These are phyloP conservation scores for Ancistrus triradiatus DNA, from an alignment of 2,113 vertebrate genomes.

Conservation along the genomic window DNA sequence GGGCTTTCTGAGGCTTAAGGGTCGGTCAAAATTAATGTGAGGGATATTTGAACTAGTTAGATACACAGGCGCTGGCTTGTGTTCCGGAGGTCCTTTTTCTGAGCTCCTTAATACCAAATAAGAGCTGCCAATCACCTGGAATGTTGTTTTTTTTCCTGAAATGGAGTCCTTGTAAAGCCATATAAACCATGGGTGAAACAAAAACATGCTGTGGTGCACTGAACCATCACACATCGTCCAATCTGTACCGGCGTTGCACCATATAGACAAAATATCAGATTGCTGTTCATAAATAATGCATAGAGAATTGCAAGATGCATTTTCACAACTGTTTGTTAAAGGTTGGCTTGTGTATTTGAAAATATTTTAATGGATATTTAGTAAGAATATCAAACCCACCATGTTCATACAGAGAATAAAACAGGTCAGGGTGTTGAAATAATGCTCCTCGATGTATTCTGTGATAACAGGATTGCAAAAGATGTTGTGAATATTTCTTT, in stretches of 20 bases:
- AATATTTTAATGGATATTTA: too few species aligned
- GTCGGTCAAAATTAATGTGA: slow-evolving; percentile 80
- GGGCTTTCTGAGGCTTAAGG: slow-evolving; percentile 71
- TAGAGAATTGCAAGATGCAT: neutral
- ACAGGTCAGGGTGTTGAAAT: too few species aligned
- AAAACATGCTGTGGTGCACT: slow-evolving; percentile 32
- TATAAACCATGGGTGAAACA: slow-evolving; percentile 23
- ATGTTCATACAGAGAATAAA: too few species aligned
- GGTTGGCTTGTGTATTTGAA: too few species aligned
- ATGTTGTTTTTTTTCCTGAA: slow-evolving; percentile 30
- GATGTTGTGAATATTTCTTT: too few species aligned
- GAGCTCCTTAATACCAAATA: slow-evolving; percentile 27
- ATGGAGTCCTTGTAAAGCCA: slow-evolving; percentile 20
- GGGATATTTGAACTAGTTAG: slow-evolving; percentile 71
- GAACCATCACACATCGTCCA: slow-evolving; percentile 36
- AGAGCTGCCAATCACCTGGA: slow-evolving; percentile 35
- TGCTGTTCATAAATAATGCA: neutral
- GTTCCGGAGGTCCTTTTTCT: slow-evolving; percentile 11
- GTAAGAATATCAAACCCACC: too few species aligned
- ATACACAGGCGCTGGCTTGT: slow-evolving; percentile 59
- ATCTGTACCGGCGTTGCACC: neutral
- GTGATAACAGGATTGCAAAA: too few species aligned
- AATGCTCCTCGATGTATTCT: too few species aligned
- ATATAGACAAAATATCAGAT: slow-evolving; percentile 1
- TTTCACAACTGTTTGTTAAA: neutral